Evolutionary conservation across 2,888 invertebrate genomes (phyloP).

Genomic region (Nematopogon swammerdamellus): DNA sequence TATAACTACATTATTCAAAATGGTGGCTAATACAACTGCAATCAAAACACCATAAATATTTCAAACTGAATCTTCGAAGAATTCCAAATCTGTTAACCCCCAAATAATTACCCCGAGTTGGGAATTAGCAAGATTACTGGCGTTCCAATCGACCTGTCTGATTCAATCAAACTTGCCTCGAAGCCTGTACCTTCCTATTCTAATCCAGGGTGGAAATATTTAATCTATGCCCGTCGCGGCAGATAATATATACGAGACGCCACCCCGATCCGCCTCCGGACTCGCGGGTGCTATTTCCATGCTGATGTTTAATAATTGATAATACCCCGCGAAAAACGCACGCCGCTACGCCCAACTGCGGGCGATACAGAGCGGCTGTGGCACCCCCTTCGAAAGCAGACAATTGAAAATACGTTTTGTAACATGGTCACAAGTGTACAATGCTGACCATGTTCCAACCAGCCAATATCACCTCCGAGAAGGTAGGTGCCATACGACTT

Average conservation of each 20-base stretch:
- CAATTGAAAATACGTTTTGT: too few relatives aligned
- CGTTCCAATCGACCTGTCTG: not conserved
- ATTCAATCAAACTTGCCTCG: not conserved
- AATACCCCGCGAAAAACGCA: conserved; percentile 54
- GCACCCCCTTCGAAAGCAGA: too few relatives aligned
- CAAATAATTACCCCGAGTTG: not conserved
- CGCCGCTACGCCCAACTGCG: conserved; percentile 8
- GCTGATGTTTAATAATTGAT: conserved; percentile 59
- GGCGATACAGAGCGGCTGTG: not conserved
- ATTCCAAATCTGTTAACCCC: not conserved
- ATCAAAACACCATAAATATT: too few relatives aligned
- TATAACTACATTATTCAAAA: too few relatives aligned
- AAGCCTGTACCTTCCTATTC: not conserved
- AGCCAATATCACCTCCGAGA: too few relatives aligned
- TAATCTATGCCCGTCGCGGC: conserved; percentile 30
- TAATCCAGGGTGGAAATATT: conserved; percentile 44
- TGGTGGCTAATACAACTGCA: too few relatives aligned
- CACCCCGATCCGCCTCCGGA: conserved; percentile 25
- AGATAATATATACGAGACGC: conserved; percentile 35
- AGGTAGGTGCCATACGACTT: not conserved
- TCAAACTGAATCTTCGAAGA: not conserved
- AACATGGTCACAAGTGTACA: too few relatives aligned
- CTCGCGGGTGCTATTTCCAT: conserved; percentile 53
- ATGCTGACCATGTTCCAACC: too few relatives aligned
- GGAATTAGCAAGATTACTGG: not conserved